Conservation (phyloP, 2,888 invertebrate species). For the Crematogaster levior region DNA sequence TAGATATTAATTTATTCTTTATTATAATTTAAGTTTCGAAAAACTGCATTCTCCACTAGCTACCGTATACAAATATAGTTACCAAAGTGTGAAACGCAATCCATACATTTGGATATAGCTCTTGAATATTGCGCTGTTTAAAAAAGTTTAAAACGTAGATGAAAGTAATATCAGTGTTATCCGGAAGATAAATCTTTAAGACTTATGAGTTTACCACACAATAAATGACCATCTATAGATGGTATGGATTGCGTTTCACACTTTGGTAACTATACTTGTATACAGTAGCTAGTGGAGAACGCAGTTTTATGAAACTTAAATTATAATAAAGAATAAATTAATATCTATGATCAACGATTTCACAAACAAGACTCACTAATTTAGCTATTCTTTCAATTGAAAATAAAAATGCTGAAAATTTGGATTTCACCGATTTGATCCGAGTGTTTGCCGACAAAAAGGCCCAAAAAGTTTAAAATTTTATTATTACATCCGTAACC, state of each 20-base stretch:
- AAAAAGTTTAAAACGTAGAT: slow-evolving; percentile 43
- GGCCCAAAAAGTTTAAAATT: slow-evolving; percentile 72
- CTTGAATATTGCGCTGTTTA: slow-evolving; percentile 30
- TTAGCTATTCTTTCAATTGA: slow-evolving; percentile 73
- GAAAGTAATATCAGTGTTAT: slow-evolving; percentile 34
- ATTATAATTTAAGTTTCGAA: slow-evolving; percentile 61
- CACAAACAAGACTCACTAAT: slow-evolving; percentile 56
- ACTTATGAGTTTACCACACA: slow-evolving; percentile 45
- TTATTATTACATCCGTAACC: slow-evolving; percentile 29
- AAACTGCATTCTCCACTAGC: too few relatives aligned
- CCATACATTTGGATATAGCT: slow-evolving; percentile 55
- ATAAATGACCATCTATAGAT: slow-evolving; percentile 58
- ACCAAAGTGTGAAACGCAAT: slow-evolving; percentile 54
- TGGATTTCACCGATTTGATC: slow-evolving; percentile 70
- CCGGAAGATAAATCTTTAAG: slow-evolving; percentile 34
- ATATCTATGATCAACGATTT: slow-evolving; percentile 53
- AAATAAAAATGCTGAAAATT: slow-evolving; percentile 73
- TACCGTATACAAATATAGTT: slow-evolving; percentile 60
- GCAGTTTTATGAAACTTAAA: too few relatives aligned
- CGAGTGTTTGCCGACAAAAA: slow-evolving; percentile 72
- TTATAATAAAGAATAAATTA: slow-evolving; percentile 61
- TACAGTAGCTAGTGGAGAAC: slow-evolving; percentile 60
- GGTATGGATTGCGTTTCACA: slow-evolving; percentile 51
- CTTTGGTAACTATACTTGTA: slow-evolving; percentile 58
- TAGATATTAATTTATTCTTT: slow-evolving; percentile 49